These are phyloP conservation scores for Phymastichus coffea DNA, from an alignment of 1,140 invertebrate genomes.

Conservation along the genomic window DNA sequence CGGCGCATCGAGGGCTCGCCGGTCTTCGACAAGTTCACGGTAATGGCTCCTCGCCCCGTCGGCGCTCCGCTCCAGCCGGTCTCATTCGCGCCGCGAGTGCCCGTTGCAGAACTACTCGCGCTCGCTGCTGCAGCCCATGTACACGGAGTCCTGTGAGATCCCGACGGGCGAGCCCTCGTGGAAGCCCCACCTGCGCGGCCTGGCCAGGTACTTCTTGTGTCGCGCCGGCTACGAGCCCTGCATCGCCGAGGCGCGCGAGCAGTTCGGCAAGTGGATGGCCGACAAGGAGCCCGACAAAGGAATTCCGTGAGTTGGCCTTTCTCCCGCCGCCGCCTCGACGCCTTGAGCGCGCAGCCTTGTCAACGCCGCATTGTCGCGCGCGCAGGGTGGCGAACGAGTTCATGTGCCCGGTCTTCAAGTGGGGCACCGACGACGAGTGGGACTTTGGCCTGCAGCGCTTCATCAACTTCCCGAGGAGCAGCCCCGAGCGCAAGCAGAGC, in stretches of 20 bases:
- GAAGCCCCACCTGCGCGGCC: conserved; percentile 62
- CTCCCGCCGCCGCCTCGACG: not conserved
- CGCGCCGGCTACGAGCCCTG: conserved; percentile 71
- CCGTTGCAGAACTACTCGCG: conserved; percentile 12
- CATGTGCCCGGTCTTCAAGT: conserved; percentile 76
- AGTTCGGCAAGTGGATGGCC: conserved; percentile 69
- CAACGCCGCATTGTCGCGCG: too few species aligned
- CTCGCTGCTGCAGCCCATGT: conserved; percentile 61
- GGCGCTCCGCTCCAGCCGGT: not conserved
- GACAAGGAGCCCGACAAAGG: conserved; percentile 67
- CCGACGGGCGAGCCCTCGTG: conserved; percentile 60
- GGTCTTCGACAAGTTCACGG: conserved; percentile 69
- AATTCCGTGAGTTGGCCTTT: conserved; percentile 65
- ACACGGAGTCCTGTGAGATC: conserved; percentile 62
- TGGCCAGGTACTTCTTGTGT: conserved; percentile 69
- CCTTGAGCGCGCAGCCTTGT: not conserved
- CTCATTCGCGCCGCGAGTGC: too few species aligned
- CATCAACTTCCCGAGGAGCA: conserved; percentile 67
- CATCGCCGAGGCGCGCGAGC: conserved; percentile 65
- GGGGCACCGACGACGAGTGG: conserved; percentile 75
- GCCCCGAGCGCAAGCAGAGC: conserved; percentile 60
- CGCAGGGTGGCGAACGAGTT: conserved; percentile 69
- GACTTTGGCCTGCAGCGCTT: conserved; percentile 73
- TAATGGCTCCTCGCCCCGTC: too few species aligned
- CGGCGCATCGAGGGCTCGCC: conserved; percentile 65